phyloP scores from a whole-genome alignment of 2,797 vertebrate species.

The Hirundo rustica region DNA sequence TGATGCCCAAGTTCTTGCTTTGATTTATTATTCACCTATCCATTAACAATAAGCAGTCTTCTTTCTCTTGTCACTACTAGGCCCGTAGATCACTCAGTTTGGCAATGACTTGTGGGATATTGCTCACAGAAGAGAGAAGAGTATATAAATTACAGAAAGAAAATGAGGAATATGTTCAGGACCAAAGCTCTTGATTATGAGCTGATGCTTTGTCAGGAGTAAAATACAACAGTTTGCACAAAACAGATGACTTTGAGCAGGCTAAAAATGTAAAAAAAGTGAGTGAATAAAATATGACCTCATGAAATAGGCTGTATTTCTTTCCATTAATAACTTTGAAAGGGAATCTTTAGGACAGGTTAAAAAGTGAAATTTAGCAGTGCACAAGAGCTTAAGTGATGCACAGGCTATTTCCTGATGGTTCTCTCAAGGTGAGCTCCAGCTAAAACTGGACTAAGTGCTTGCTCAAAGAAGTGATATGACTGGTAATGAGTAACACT shows the following conservation, averaged over 20 bases:
- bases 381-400: neutral
- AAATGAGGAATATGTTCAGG: neutral
- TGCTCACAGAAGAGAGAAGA: neutral
- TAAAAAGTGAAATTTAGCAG: neutral
- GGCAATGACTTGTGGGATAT: conserved; percentile 17
- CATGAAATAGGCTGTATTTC: neutral
- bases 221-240: neutral
- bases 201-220: conserved; percentile 5
- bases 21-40: conserved; percentile 56
- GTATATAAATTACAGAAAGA: neutral
- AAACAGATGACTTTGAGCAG: neutral
- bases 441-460: neutral
- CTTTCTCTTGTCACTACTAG: conserved; percentile 4
- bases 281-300: neutral
- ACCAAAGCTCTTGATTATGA: neutral
- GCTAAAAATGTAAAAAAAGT: neutral
- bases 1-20: conserved; percentile 28
- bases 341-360: neutral
- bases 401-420: neutral
- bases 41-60: conserved; percentile 39
- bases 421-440: neutral
- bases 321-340: neutral
- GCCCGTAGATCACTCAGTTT: neutral
- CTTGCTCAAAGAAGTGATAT: neutral
- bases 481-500: neutral